A percentile compares a stretch with the other conserved stretches of the same genome.
phyloP scores from a whole-genome alignment of 2,888 invertebrate genomes.

The Torymus tubicola region DNA sequence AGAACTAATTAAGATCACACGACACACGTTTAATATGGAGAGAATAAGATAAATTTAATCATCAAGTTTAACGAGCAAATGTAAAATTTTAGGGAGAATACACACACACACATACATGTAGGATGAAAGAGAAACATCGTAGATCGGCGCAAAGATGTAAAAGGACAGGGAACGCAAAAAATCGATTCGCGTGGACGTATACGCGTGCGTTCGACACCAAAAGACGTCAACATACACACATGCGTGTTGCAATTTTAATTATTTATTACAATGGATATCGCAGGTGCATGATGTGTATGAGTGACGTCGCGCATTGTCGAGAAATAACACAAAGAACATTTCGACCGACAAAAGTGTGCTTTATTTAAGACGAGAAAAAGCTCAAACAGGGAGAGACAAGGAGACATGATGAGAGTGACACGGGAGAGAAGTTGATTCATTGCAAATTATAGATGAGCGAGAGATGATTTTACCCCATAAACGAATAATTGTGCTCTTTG shows the following conservation, averaged over 20 bases:
- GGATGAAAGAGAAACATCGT: neutral
- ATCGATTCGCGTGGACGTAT: constrained; percentile 19
- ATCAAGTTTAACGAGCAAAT: constrained; percentile 8
- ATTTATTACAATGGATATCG: constrained; percentile 36
- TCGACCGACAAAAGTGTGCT: constrained; percentile 8
- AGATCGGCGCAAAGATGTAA: neutral
- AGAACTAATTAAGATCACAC: constrained; percentile 4
- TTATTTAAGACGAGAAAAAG: constrained; percentile 3
- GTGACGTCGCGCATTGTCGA: constrained; percentile 16
- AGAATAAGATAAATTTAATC: constrained; percentile 35
- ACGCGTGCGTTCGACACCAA: neutral
- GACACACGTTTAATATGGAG: constrained; percentile 27
- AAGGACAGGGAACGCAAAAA: neutral
- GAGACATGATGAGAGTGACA: neutral
- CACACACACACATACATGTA: neutral
- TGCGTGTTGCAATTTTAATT: constrained; percentile 21
- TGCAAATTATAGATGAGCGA: constrained; percentile 32
- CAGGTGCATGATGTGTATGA: too few species aligned
- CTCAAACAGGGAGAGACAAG: constrained; percentile 2
- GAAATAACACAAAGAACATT: neutral
- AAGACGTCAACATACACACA: constrained; percentile 8
- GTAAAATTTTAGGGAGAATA: constrained; percentile 30
- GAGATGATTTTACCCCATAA: constrained; percentile 35
- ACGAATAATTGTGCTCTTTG: constrained; percentile 36
- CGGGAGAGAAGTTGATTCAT: neutral